Conservation (phyloP, 2,113 vertebrate species). For the Hydrochoerus hydrochaeris region DNA sequence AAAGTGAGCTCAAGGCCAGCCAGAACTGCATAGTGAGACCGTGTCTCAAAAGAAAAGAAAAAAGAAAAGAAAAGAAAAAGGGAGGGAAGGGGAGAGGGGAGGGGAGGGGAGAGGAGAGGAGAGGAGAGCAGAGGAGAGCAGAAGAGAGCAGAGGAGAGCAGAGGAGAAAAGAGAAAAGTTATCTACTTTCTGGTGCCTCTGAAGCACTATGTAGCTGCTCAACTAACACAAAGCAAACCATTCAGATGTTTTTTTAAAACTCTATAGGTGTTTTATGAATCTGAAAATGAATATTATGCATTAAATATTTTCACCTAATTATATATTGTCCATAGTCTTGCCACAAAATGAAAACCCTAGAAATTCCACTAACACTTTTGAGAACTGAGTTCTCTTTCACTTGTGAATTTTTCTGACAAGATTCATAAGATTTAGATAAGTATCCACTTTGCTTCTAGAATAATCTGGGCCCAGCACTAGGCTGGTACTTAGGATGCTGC, state of each 20-base stretch:
- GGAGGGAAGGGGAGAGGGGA: too few relatives aligned
- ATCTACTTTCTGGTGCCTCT: conserved; percentile 16
- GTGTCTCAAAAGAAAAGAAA: too few relatives aligned
- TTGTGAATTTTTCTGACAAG: not conserved
- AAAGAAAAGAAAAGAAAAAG: too few relatives aligned
- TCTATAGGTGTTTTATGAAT: conserved; percentile 59
- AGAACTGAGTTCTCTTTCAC: not conserved
- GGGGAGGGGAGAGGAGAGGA: too few relatives aligned
- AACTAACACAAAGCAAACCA: conserved; percentile 59
- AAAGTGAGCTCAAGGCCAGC: too few relatives aligned
- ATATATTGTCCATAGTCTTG: not conserved
- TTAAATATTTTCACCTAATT: conserved; percentile 71
- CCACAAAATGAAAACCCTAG: not conserved
- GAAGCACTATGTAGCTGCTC: conserved; percentile 73
- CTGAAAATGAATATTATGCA: conserved; percentile 72
- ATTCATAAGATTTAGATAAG: not conserved
- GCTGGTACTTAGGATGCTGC: accelerated
- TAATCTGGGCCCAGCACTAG: accelerated
- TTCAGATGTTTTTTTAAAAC: not conserved
- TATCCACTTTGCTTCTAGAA: not conserved
- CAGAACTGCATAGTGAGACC: too few relatives aligned
- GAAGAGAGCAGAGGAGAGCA: too few relatives aligned
- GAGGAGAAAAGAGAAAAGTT: too few relatives aligned
- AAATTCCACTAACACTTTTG: not conserved
- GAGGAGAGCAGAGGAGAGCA: too few relatives aligned